Conservation (phyloP, 2,888 invertebrate genomes). For the Oscheius sp. region DNA sequence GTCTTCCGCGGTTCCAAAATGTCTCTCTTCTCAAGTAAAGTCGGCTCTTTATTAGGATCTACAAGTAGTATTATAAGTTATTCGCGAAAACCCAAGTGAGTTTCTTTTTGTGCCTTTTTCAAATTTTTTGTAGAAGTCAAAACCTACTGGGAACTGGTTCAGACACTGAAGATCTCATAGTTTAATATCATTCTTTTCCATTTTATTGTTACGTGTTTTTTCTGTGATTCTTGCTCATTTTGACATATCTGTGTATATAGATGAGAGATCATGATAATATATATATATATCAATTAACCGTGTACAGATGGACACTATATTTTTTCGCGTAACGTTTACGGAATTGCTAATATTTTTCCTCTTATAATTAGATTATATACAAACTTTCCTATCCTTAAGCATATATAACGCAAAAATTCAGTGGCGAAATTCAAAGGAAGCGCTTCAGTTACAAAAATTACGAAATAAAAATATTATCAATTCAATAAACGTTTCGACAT, state of each 20-base stretch:
- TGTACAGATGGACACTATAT: too few relatives aligned
- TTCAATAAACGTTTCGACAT: too few relatives aligned
- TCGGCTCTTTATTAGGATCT: constrained; percentile 44
- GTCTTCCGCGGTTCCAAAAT: constrained; percentile 39
- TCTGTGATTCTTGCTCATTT: not conserved
- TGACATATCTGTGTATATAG: not conserved
- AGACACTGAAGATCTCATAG: constrained; percentile 48
- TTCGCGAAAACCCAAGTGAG: constrained; percentile 3
- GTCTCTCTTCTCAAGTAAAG: constrained; percentile 41
- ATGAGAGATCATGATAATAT: not conserved
- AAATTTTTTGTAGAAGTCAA: constrained; percentile 17
- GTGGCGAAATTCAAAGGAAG: too few relatives aligned
- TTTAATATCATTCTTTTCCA: constrained; percentile 18
- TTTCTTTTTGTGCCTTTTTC: not conserved
- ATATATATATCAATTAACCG: not conserved
- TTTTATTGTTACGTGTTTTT: constrained; percentile 6
- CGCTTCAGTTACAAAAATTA: too few relatives aligned
- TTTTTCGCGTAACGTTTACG: too few relatives aligned
- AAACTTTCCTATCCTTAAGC: too few relatives aligned
- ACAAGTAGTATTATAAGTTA: constrained; percentile 29
- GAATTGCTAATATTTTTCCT: too few relatives aligned
- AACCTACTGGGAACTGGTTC: constrained; percentile 37
- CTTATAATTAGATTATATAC: too few relatives aligned
- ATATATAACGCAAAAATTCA: too few relatives aligned
- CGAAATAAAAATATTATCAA: too few relatives aligned